Evolutionary conservation across 2,888 invertebrate species (phyloP), one percentile per base, ranked within the genome.

Genomic region (Archips xylosteana): DNA sequence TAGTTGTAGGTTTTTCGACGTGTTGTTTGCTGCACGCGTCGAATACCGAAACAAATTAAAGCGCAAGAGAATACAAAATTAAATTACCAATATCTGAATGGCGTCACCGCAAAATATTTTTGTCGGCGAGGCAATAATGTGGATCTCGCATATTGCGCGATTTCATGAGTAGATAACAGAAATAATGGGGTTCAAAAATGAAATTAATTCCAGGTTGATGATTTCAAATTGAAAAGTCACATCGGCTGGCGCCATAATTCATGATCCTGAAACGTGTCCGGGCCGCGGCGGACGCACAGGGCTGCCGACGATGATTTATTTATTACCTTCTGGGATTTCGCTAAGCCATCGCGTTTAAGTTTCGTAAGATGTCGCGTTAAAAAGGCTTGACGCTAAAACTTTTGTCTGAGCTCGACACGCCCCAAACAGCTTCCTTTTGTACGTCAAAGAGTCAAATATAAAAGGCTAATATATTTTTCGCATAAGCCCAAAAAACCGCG

Each of bases 141-240:
- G 87, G 89, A 91, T 87, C 85, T 90, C 92, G 92, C 94, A 93
- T 94, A 94, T 94, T 94, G 93, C 85, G 85, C 91, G 92, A 92
- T 92, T 86, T 89, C 87, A 86, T 84, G 85, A 86, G 89, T 90
- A 92, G 94, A 94, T 94, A 94, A 91, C 91, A 92, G 92, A 92
- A 94, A 94, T 94, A 94, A 94, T 94, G 92, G 94, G 90, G 92
- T 93, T 93, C 93, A 94, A 94, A 94, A 94, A 94, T 94, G 91
- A 92, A 94, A 94, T 94, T 94, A 94, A 94, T 94, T 94, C 94
- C 94, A 94, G 92, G 93, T 94, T 94, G 94, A 94, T 94, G 95
- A 95, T 94, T 94, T 94, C 94, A 94, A 95, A 94, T 95, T 95
- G 95, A 95, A 94, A 95, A 95, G 94, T 94, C 94, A 94, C 94